Percentiles rank a stretch among this genome's conserved stretches.
These are phyloP conservation scores for Antheraea pernyi DNA, from an alignment of 1,140 invertebrate genomes.

Conservation along the genomic window DNA sequence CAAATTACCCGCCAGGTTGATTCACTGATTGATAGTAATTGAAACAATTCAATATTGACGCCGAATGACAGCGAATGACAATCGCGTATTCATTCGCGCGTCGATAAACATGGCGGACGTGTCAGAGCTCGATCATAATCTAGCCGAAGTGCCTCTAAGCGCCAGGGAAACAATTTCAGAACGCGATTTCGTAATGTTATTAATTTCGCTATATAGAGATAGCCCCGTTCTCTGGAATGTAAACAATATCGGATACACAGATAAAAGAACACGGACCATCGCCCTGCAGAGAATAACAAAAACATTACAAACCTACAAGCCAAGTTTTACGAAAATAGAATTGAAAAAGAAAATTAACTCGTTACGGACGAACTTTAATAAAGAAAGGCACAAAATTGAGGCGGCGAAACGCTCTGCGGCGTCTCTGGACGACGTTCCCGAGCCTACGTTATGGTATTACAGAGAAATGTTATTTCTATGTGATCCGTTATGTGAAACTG, in stretches of 20 bases:
- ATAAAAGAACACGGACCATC: background rate
- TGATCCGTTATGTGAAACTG: background rate
- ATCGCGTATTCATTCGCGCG: too few species aligned
- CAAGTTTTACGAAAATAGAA: background rate
- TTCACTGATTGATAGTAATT: too few species aligned
- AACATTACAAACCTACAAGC: constrained; percentile 1
- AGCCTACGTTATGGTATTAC: constrained; percentile 8
- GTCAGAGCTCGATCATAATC: too few species aligned
- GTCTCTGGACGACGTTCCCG: background rate
- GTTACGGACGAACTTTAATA: constrained; percentile 12
- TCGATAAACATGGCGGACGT: too few species aligned
- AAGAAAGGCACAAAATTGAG: constrained; percentile 7
- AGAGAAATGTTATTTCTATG: background rate
- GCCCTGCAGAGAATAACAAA: background rate
- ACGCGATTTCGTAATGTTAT: background rate
- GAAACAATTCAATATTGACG: too few species aligned
- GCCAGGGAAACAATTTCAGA: background rate
- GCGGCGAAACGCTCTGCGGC: background rate
- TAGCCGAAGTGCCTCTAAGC: too few species aligned
- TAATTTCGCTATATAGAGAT: constrained; percentile 3
- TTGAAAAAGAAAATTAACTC: constrained; percentile 13
- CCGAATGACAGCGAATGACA: too few species aligned
- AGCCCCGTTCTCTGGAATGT: constrained; percentile 6
- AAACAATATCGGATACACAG: background rate
- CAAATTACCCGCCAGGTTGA: too few species aligned